Conservation (phyloP, 2,113 vertebrate species). For the Tautogolabrus adspersus region DNA sequence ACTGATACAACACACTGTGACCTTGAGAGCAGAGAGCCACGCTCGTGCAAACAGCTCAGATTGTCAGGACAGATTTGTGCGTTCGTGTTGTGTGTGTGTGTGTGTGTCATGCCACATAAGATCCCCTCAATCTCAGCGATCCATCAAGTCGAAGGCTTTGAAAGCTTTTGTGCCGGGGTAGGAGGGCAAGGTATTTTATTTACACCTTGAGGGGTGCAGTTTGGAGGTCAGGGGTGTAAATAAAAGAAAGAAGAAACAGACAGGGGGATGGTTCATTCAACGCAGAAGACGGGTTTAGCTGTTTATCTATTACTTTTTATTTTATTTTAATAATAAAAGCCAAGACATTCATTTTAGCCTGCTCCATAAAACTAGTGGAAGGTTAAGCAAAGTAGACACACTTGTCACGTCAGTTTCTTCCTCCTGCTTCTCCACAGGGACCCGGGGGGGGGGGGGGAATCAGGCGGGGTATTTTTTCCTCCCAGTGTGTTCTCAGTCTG, state of each 20-base stretch:
- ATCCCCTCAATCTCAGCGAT: slow-evolving; percentile 43
- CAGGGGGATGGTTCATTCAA: not conserved
- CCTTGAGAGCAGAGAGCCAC: slow-evolving; percentile 58
- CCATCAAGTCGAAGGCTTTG: slow-evolving; percentile 43
- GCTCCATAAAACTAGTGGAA: not conserved
- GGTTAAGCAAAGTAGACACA: not conserved
- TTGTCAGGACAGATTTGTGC: slow-evolving; percentile 36
- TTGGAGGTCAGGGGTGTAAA: not conserved
- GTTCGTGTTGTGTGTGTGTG: slow-evolving; percentile 14
- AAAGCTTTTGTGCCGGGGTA: slow-evolving; percentile 19
- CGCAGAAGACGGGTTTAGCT: not conserved
- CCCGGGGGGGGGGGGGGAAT: not conserved
- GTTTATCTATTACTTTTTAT: not conserved
- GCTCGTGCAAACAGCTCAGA: slow-evolving; percentile 12
- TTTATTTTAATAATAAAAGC: not conserved
- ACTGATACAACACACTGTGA: slow-evolving; percentile 47
- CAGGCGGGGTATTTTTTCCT: slow-evolving; percentile 3
- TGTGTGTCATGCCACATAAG: slow-evolving; percentile 18
- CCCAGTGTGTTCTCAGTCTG: slow-evolving; percentile 1
- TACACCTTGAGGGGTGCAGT: slow-evolving; percentile 3
- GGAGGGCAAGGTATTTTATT: slow-evolving; percentile 42
- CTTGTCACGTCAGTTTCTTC: not conserved
- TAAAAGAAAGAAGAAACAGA: not conserved
- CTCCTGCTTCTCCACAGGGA: slow-evolving; percentile 5
- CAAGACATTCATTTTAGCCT: not conserved